Percentiles rank a stretch among this genome's conserved stretches.
These are phyloP conservation scores for Proctacanthus coquilletti DNA, from an alignment of 1,140 invertebrate genomes.

Conservation along the genomic window DNA sequence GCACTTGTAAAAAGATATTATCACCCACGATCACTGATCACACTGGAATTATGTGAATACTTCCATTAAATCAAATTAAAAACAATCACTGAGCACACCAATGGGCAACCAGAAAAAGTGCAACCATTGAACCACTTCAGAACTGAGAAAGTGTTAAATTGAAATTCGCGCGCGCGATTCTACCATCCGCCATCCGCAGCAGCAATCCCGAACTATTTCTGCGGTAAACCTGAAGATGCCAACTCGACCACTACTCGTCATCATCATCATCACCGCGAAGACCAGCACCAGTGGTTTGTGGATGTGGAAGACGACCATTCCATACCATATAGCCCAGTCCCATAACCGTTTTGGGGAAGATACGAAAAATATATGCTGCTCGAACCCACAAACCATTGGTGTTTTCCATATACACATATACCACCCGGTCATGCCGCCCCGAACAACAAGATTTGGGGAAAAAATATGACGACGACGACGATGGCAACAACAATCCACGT, in stretches of 20 bases:
- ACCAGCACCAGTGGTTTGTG: conserved; percentile 30
- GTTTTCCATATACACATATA: no score
- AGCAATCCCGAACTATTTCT: conserved; percentile 7
- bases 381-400: not conserved
- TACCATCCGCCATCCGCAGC: conserved; percentile 6
- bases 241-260: conserved; percentile 2
- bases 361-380: conserved; percentile 1
- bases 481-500: not conserved
- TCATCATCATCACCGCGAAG: conserved; percentile 22
- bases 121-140: no score
- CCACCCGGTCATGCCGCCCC: no score
- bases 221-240: not conserved
- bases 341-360: conserved; percentile 4
- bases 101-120: no score
- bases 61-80: no score
- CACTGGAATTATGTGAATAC: conserved; percentile 2
- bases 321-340: conserved; percentile 5
- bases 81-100: no score
- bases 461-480: conserved; percentile 10
- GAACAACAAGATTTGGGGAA: not conserved
- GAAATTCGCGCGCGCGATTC: not conserved
- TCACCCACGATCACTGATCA: conserved; percentile 10
- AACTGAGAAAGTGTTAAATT: no score
- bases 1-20: no score
- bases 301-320: conserved; percentile 15